Base-by-base conservation (phyloP, 2,888 invertebrate genomes). In the Drosophila longiperda region DNA sequence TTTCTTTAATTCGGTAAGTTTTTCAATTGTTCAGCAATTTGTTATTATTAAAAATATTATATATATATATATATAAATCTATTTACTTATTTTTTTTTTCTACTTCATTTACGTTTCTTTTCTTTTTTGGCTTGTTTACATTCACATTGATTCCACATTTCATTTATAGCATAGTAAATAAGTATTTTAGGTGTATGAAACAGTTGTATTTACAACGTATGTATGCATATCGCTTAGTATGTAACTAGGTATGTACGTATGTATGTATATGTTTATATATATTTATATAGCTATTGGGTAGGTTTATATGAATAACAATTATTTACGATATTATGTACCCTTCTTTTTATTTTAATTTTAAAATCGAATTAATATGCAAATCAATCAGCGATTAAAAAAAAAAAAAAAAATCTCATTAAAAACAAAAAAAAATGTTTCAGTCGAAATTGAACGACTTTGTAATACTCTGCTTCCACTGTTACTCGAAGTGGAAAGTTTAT, bases 71-170 rank as follows among this genome's bases (percentile, higher is more conserved):
- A 36, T 15, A 36, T 15, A 3, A 11, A 38, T n/a, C 1, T 40
- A 33, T 45, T 12, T 34, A 5, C 26, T 9, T 54, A n/a, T 29
- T 29, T 55, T 52, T 42, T 59, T 33, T 11, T 61, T 72, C 20
- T 23, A 54, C 54, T 62, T 54, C n/a, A 54, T 55, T 55, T 34
- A 23, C 15, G 9, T 26, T 49, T 32, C 38, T 32, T 61, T 52
- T 49, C 55, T 69, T 63, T 76, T 87, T 84, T 84, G 89, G 89
- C 76, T 86, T 89, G 87, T 89, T 84, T 89, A 89, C 89, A 84
- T 89, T 84, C 81, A 84, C 84, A 89, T 78, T 86, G 70, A 83
- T 77, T 72, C 57, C 71, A 50, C 54, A 66, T 45, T 61, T 69
- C 38, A 66, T 50, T 34, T 66, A 33, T 26, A 26, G 34, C 53